These are phyloP conservation scores for Agapornis roseicollis DNA, from an alignment of 2,113 vertebrate species.

Conservation along the genomic window DNA sequence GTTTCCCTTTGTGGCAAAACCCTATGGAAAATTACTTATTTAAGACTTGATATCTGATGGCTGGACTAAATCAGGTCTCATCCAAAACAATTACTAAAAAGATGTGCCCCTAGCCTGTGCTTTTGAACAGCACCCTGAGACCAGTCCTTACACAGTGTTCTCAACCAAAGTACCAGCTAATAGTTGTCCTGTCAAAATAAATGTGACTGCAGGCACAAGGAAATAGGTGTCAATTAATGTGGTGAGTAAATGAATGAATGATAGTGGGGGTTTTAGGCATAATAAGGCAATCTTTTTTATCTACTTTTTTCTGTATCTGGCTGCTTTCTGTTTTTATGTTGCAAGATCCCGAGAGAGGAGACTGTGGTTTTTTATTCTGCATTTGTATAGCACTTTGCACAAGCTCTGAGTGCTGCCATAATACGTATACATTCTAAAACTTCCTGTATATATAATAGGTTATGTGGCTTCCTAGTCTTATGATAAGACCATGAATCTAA, in stretches of 20 bases:
- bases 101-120: neutral
- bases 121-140: neutral
- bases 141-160: neutral
- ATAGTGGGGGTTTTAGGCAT: neutral
- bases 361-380: neutral
- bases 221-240: neutral
- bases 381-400: neutral
- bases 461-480: neutral
- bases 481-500: neutral
- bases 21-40: fast-evolving
- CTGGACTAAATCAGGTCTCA: neutral
- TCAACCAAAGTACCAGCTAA: neutral
- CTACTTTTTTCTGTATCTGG: neutral
- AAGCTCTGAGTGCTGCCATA: neutral
- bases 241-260: neutral
- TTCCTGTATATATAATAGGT: neutral
- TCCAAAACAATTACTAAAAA: neutral
- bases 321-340: neutral
- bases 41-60: neutral
- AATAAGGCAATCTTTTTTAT: neutral
- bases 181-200: neutral
- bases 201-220: neutral
- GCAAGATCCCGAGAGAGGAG: neutral
- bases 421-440: neutral
- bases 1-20: neutral